These are phyloP conservation scores for Hypsibius dujardini DNA, from an alignment of 1,140 invertebrate genomes.

Conservation along the genomic window DNA sequence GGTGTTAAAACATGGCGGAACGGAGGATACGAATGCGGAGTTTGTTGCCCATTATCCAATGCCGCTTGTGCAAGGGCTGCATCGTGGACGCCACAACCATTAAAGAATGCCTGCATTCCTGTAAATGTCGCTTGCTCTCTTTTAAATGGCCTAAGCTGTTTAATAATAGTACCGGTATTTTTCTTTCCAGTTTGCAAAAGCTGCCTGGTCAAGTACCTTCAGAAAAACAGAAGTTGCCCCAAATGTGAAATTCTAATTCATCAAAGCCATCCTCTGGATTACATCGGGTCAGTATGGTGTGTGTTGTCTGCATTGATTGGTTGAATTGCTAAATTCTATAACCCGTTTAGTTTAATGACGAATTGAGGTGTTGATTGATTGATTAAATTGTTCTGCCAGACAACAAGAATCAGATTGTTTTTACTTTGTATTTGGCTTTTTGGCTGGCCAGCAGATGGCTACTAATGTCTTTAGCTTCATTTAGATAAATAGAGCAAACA, in stretches of 20 bases:
- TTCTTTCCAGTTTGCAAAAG: conserved; percentile 74
- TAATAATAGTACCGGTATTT: conserved; percentile 21
- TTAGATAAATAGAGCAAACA: no score
- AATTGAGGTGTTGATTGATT: neutral
- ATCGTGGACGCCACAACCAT: conserved; percentile 50
- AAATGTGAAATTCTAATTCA: conserved; percentile 90
- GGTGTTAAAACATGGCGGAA: no score
- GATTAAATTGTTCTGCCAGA: neutral
- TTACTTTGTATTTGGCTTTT: no score
- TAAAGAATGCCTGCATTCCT: conserved; percentile 90
- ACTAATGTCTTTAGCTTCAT: no score
- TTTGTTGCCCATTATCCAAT: no score
- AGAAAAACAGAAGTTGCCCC: conserved; percentile 90
- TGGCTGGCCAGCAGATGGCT: no score
- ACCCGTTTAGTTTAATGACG: conserved; percentile 31
- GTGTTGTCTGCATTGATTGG: no score
- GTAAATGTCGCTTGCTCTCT: conserved; percentile 41
- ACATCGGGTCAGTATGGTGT: conserved; percentile 51
- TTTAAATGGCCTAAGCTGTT: neutral
- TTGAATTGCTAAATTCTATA: no score
- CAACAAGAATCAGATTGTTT: neutral
- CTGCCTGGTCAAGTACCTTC: conserved; percentile 86
- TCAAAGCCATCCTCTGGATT: conserved; percentile 86
- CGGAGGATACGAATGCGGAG: no score
- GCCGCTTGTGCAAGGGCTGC: no score